These are phyloP conservation scores for Stomorhina lunata DNA, from an alignment of 2,888 invertebrate genomes.

Conservation along the genomic window DNA sequence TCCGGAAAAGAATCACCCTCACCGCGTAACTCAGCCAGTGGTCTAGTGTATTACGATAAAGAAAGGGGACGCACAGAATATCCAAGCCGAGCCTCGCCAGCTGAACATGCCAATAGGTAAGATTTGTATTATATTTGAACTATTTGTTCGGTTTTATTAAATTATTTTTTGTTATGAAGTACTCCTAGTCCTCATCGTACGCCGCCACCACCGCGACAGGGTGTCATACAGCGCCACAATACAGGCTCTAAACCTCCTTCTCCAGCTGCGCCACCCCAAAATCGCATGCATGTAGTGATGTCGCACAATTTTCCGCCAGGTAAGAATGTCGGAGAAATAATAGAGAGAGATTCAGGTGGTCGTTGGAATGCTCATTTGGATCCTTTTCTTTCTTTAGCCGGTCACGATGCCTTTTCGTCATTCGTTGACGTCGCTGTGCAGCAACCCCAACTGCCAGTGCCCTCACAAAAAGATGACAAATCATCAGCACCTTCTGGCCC, in stretches of 20 bases:
- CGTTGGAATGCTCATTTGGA: constrained; percentile 47
- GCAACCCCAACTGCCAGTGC: constrained; percentile 93
- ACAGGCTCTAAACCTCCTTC: constrained; percentile 82
- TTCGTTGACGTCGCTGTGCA: constrained; percentile 95
- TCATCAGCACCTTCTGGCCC: constrained; percentile 67
- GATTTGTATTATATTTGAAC: constrained; percentile 16
- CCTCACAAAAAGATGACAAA: constrained; percentile 83
- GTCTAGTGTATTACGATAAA: constrained; percentile 76
- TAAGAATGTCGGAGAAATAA: constrained; percentile 70
- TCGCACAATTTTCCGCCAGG: constrained; percentile 80
- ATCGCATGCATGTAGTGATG: constrained; percentile 80
- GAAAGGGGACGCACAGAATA: constrained; percentile 79
- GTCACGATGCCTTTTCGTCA: constrained; percentile 92
- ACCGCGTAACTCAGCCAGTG: constrained; percentile 78
- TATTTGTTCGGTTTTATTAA: background rate
- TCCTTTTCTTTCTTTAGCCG: constrained; percentile 75
- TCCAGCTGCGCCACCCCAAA: constrained; percentile 81
- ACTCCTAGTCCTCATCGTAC: constrained; percentile 80
- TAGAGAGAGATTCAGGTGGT: constrained; percentile 45
- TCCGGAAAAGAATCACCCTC: constrained; percentile 80
- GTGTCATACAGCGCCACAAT: constrained; percentile 88
- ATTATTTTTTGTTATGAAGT: constrained; percentile 68
- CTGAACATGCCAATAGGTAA: constrained; percentile 80
- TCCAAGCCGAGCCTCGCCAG: constrained; percentile 79
- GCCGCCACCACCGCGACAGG: constrained; percentile 83